Conservation (phyloP, 1,140 invertebrate species). For the Lordiphosa clarofinis region DNA sequence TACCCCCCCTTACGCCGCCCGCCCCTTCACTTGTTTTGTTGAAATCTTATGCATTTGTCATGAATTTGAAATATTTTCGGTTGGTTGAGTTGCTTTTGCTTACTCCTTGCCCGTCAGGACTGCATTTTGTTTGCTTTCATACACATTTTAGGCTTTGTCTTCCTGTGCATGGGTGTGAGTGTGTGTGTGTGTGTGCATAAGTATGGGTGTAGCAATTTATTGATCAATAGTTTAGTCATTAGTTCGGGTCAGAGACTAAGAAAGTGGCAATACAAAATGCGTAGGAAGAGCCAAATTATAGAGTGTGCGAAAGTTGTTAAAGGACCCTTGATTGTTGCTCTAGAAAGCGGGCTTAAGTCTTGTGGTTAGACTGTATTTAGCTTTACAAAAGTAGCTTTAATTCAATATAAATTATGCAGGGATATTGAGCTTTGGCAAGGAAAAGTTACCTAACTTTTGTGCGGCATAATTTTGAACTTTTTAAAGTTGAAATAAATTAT, state of each 20-base stretch:
- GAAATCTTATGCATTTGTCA: slow-evolving; percentile 78
- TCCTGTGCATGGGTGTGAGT: slow-evolving; percentile 5
- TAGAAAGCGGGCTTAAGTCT: background rate
- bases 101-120: slow-evolving; percentile 16
- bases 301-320: slow-evolving; percentile 3
- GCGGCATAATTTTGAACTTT: no score
- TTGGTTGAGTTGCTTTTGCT: slow-evolving; percentile 39
- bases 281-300: slow-evolving; percentile 16
- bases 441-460: no score
- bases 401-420: no score
- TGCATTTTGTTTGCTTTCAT: slow-evolving; percentile 30
- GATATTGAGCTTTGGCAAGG: no score
- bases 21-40: slow-evolving; percentile 39
- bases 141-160: slow-evolving; percentile 17
- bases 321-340: background rate
- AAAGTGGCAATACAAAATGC: slow-evolving; percentile 14
- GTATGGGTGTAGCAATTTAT: slow-evolving; percentile 59
- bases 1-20: background rate
- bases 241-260: slow-evolving; percentile 41
- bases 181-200: slow-evolving; percentile 14
- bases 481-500: no score
- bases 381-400: no score
- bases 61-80: slow-evolving; percentile 76
- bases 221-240: slow-evolving; percentile 72
- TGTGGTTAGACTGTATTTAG: slow-evolving; percentile 2